Conservation (phyloP, 2,888 invertebrate genomes). For the Orchesellides sinensis region DNA sequence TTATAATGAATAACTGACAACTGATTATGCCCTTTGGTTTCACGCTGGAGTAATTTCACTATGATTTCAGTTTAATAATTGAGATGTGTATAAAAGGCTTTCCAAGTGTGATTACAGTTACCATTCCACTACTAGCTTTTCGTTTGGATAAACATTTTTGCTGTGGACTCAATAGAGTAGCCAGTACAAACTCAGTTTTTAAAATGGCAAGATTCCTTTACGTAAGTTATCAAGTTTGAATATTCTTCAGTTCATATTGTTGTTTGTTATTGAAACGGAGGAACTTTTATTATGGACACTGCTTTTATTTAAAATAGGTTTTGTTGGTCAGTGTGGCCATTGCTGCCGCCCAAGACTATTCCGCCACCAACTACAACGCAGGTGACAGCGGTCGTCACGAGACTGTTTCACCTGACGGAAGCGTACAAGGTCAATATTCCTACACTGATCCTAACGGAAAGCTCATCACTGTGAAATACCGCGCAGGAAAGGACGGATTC, state of each 20-base stretch:
- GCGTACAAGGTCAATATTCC: conserved; percentile 59
- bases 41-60: background rate
- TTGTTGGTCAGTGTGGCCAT: conserved; percentile 59
- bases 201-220: conserved; percentile 66
- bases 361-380: conserved; percentile 69
- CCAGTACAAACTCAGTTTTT: conserved; percentile 22
- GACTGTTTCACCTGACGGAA: conserved; percentile 58
- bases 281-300: conserved; percentile 1
- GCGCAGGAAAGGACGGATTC: conserved; percentile 71
- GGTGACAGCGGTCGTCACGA: conserved; percentile 67
- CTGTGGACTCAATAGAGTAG: conserved; percentile 62
- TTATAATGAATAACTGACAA: too few relatives aligned
- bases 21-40: too few relatives aligned
- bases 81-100: conserved; percentile 45
- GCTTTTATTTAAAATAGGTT: conserved; percentile 42
- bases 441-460: conserved; percentile 67
- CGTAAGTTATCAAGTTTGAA: conserved; percentile 43
- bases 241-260: background rate
- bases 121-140: conserved; percentile 52
- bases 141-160: conserved; percentile 41
- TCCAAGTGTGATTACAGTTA: conserved; percentile 16
- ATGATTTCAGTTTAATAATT: too few relatives aligned
- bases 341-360: conserved; percentile 55
- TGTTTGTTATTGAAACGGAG: background rate
- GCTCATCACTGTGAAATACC: conserved; percentile 68